Percentiles rank a stretch among this genome's conserved stretches.
phyloP scores from a whole-genome alignment of 2,888 invertebrate genomes.

The Lasioglossum figueresi region DNA sequence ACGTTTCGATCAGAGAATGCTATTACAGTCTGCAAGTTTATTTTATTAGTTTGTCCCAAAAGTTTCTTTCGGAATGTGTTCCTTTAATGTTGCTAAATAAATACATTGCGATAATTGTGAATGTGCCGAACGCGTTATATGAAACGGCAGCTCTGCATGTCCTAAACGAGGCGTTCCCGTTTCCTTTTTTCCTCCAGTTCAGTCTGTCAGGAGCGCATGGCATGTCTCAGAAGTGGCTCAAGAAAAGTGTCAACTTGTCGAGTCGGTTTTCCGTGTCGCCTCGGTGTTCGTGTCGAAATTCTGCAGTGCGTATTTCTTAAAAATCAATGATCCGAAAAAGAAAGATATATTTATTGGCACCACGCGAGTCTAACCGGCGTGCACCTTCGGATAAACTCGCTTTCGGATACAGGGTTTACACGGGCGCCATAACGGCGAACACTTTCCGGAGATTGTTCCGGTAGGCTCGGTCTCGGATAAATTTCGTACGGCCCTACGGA shows the following conservation, averaged over 20 bases:
- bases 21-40: no score
- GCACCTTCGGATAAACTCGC: neutral
- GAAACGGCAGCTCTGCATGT: no score
- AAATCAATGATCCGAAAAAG: conserved; percentile 25
- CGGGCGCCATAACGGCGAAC: conserved; percentile 5
- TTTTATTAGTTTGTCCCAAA: no score
- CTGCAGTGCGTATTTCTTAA: conserved; percentile 2
- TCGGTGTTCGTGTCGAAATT: neutral
- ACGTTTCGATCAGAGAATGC: no score
- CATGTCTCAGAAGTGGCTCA: neutral
- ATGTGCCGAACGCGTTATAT: neutral
- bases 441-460: conserved; percentile 10
- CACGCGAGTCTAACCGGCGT: conserved; percentile 17
- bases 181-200: neutral
- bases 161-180: neutral
- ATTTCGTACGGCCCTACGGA: conserved; percentile 14
- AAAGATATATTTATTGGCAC: conserved; percentile 12
- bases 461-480: conserved; percentile 37
- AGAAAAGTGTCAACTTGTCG: neutral
- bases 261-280: neutral
- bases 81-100: no score
- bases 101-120: no score
- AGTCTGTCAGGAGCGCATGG: neutral
- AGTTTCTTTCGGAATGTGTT: no score
- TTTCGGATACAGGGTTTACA: neutral